phyloP scores from a whole-genome alignment of 2,113 vertebrate genomes.

The Brachionichthys hirsutus region DNA sequence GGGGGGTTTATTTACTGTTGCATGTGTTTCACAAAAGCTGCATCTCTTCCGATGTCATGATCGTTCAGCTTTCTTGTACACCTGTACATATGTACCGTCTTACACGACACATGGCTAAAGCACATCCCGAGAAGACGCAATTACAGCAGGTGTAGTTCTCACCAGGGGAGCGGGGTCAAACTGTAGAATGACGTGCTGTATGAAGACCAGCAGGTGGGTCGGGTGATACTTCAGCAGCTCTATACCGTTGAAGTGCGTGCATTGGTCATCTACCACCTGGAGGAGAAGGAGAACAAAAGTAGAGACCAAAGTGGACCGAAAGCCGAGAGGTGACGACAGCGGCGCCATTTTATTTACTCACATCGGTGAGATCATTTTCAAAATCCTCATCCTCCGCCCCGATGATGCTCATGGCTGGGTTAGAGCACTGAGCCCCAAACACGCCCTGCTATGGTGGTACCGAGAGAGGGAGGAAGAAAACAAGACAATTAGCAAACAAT shows the following conservation, averaged over 20 bases:
- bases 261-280: slow-evolving; percentile 81
- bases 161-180: slow-evolving; percentile 88
- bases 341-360: slow-evolving; percentile 61
- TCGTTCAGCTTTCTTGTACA: not conserved
- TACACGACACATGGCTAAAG: not conserved
- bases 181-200: slow-evolving; percentile 89
- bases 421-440: slow-evolving; percentile 64
- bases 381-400: slow-evolving; percentile 93
- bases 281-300: not conserved
- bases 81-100: not conserved
- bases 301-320: not conserved
- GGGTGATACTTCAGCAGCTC: slow-evolving; percentile 80
- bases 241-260: slow-evolving; percentile 79
- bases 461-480: slow-evolving; percentile 12
- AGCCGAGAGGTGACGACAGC: too few relatives aligned
- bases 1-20: not conserved
- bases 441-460: slow-evolving; percentile 43
- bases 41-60: not conserved
- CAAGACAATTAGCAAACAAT: slow-evolving; percentile 42
- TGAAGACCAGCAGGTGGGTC: slow-evolving; percentile 85
- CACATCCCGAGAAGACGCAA: not conserved
- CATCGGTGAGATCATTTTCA: slow-evolving; percentile 86
- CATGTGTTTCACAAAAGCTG: not conserved
- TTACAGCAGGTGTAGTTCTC: slow-evolving; percentile 40
- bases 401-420: slow-evolving; percentile 82